Conservation (phyloP, 2,888 invertebrate species). For the Heliconius erato region DNA sequence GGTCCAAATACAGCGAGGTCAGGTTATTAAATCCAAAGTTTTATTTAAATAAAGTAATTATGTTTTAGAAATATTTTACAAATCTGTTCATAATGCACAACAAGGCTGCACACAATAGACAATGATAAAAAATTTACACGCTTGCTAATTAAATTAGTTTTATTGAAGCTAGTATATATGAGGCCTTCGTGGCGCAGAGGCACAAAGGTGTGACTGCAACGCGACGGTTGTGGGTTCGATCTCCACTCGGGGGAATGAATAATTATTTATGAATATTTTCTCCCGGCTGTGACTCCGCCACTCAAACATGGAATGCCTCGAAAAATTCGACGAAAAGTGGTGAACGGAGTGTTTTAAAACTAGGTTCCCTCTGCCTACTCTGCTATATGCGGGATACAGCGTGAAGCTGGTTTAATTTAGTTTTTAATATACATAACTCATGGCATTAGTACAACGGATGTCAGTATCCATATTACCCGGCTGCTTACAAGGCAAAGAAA, state of each 20-base stretch:
- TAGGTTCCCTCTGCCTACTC: no score
- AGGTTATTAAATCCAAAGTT: neutral
- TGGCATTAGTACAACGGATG: conserved; percentile 47
- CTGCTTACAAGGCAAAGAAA: conserved; percentile 47
- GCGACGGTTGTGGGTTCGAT: no score
- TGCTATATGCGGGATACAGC: no score
- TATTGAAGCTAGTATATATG: conserved; percentile 41
- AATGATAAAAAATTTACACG: conserved; percentile 36
- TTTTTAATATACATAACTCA: conserved; percentile 30
- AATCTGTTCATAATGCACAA: neutral
- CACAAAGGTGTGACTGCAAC: no score
- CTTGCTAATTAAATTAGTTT: conserved; percentile 51
- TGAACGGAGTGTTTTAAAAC: no score
- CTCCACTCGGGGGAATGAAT: no score
- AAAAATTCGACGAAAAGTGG: no score
- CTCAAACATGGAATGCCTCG: no score
- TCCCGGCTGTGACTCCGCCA: no score
- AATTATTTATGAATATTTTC: no score
- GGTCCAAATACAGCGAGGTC: neutral
- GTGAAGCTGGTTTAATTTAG: no score
- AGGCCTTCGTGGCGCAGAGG: no score
- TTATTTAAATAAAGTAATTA: conserved; percentile 19
- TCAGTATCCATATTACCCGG: conserved; percentile 42
- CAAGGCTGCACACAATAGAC: conserved; percentile 32
- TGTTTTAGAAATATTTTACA: conserved; percentile 8